phyloP scores from a whole-genome alignment of 2,113 vertebrate species.

The Prunella himalayana region DNA sequence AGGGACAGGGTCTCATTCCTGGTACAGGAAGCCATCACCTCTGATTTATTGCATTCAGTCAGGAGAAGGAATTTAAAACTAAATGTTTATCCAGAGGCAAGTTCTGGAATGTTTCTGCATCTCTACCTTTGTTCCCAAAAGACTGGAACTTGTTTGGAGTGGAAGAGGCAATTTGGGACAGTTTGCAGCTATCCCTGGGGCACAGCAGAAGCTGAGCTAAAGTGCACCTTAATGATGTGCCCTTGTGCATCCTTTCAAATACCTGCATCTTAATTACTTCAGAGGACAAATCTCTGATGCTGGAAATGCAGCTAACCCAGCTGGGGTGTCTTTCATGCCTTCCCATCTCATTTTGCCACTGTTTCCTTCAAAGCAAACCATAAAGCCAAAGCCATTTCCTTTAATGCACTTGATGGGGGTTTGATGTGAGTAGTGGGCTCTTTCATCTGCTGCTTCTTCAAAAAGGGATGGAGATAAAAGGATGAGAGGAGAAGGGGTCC shows the following conservation, averaged over 20 bases:
- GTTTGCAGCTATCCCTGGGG: neutral
- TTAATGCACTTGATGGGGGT: neutral
- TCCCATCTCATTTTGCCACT: neutral
- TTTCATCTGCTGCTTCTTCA: constrained; percentile 33
- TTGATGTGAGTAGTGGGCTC: constrained; percentile 1
- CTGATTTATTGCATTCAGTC: neutral
- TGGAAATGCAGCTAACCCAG: neutral
- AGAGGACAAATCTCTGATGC: neutral
- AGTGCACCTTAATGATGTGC: neutral
- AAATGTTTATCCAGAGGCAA: neutral
- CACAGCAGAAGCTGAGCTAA: neutral
- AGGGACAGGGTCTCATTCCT: neutral
- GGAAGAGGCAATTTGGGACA: neutral
- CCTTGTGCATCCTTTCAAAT: neutral
- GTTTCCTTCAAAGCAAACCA: constrained; percentile 32
- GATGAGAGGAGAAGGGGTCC: neutral
- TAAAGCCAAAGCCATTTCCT: neutral
- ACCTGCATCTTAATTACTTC: neutral
- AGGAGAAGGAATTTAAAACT: neutral
- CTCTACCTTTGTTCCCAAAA: neutral
- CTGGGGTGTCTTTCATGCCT: neutral
- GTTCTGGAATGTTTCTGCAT: neutral
- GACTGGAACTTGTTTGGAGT: neutral
- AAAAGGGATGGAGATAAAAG: neutral
- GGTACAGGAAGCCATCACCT: neutral